Evolutionary conservation across 2,797 vertebrate species (phyloP), one percentile per base, ranked within the genome.

Genomic region (Salarias fasciatus): DNA sequence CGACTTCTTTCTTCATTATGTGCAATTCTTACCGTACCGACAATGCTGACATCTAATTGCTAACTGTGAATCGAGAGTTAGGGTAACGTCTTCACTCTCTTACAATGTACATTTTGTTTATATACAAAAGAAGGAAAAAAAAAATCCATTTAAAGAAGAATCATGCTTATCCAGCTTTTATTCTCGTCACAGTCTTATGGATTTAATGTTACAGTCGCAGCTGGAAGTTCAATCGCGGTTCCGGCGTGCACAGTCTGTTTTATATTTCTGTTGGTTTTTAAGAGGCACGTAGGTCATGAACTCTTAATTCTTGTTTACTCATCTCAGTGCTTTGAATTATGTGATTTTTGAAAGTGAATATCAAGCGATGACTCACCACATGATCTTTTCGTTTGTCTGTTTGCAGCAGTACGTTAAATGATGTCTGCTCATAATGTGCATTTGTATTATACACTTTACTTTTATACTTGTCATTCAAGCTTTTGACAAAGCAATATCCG

Each of bases 31-130:
- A 76, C 77, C 75, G 79, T 89, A 87, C 82, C 62, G 81, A 91
- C 85, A 74, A 77, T 80, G 78, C 87, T 85, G 80, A 82, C 85
- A 81, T 87, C 77, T 80, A 81, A 82, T 82, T 86, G 86, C 86
- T 88, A 88, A 92, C 91, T 94, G 93, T 92, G 92, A 94, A 91
- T 84, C 75, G 66, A 75, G 90, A 81, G 83, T 69, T 69, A 42
- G 55, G 78, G 65, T 40, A 38, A 59, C 1, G 6, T 66, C 70
- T 65, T 37, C 40, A 18, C 82, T 86, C 83, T 84, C 80, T 85
- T 60, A 48, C 75, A 79, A 61, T 92, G 89, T 92, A 91, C 80
- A 91, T 90, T 86, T 67, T 92, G 88, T 92, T 91, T 79, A 90
- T 92, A 92, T 35, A 5, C 5, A 9, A 35, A 35, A 35, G 6